Percentiles rank a stretch among this genome's conserved stretches.
phyloP scores from a whole-genome alignment of 2,888 invertebrate genomes.

The Lapara coniferarum region DNA sequence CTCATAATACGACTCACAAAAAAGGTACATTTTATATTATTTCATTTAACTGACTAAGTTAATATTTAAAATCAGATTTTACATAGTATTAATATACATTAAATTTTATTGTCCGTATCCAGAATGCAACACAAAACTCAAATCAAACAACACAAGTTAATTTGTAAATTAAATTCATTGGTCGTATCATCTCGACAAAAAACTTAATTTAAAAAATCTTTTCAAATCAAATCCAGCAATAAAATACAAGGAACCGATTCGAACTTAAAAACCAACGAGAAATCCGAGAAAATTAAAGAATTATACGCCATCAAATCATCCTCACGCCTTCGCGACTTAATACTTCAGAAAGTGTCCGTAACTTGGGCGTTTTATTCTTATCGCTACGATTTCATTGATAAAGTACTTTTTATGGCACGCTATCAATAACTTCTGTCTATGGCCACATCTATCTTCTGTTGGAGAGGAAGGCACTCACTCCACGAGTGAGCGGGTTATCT shows the following conservation, averaged over 20 bases:
- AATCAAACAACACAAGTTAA: no score
- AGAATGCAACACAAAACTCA: no score
- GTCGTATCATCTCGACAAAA: not conserved
- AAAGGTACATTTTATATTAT: no score
- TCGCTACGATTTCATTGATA: conserved; percentile 4
- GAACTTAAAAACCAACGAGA: conserved; percentile 8
- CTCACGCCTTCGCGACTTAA: conserved; percentile 17
- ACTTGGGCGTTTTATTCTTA: conserved; percentile 18
- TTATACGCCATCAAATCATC: conserved; percentile 17
- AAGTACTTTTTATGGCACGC: not conserved
- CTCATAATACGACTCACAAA: no score
- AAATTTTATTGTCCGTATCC: no score
- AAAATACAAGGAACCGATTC: conserved; percentile 2
- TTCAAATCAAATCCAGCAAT: conserved; percentile 8
- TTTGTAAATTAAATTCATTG: not conserved
- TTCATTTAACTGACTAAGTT: no score
- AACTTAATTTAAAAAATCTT: conserved; percentile 2
- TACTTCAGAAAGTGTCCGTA: not conserved
- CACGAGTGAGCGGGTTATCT: no score
- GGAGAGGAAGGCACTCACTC: no score
- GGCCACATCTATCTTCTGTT: not conserved
- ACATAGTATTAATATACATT: no score
- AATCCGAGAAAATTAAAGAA: conserved; percentile 18
- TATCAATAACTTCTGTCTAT: not conserved
- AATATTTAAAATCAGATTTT: no score